A percentile compares a stretch with the other conserved stretches of the same genome.
Conservation (phyloP, 1,140 invertebrate species). For the Nasonia vitripennis region DNA sequence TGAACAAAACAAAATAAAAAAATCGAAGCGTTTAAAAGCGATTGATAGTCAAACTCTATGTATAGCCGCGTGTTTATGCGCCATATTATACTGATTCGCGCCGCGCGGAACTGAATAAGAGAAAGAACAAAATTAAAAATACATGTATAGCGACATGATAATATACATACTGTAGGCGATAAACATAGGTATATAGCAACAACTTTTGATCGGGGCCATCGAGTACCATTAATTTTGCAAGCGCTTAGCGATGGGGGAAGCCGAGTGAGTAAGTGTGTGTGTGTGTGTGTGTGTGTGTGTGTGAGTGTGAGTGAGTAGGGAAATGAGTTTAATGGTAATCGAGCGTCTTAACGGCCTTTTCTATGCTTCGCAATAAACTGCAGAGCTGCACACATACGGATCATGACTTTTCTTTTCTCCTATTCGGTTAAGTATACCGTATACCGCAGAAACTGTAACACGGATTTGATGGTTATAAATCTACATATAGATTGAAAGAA, state of each 20-base stretch:
- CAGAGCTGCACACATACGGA: background rate
- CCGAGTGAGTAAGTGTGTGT: background rate
- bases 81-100: background rate
- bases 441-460: slow-evolving; percentile 16
- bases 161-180: background rate
- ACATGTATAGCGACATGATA: background rate
- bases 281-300: background rate
- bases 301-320: background rate
- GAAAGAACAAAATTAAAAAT: background rate
- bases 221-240: slow-evolving; percentile 28
- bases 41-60: no score
- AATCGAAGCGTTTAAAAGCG: no score
- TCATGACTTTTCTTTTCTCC: background rate
- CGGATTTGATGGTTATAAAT: slow-evolving; percentile 32
- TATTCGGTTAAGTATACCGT: background rate
- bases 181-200: background rate
- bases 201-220: slow-evolving; percentile 34
- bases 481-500: background rate
- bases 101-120: background rate
- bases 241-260: background rate
- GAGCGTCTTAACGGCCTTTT: slow-evolving; percentile 37
- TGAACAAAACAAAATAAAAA: no score
- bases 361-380: slow-evolving; percentile 25
- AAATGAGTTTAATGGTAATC: slow-evolving; percentile 28
- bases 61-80: background rate